These are phyloP conservation scores for Halictus ligatus DNA, from an alignment of 2,888 invertebrate species.

Conservation along the genomic window DNA sequence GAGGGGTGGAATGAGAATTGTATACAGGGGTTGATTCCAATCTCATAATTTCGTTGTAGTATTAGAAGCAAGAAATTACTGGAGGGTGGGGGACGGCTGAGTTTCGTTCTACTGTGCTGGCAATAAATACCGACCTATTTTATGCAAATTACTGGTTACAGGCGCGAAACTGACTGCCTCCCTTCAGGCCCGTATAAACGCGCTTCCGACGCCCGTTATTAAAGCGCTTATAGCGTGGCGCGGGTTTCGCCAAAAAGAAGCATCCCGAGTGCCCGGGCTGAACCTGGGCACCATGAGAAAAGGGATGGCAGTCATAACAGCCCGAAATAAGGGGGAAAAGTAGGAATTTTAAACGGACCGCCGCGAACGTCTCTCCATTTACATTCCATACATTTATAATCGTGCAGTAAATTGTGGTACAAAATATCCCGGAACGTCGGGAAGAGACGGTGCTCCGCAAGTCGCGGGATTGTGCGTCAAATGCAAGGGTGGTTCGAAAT, in stretches of 20 bases:
- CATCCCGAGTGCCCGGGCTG: neutral
- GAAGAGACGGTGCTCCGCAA: neutral
- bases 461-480: neutral
- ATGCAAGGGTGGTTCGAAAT: conserved; percentile 1
- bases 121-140: conserved; percentile 70
- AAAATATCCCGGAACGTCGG: conserved; percentile 36
- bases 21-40: conserved; percentile 21
- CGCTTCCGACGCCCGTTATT: conserved; percentile 67
- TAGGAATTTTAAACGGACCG: conserved; percentile 43
- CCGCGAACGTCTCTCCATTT: conserved; percentile 50
- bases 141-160: conserved; percentile 67
- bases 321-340: conserved; percentile 31
- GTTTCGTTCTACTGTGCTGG: conserved; percentile 56
- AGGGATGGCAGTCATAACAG: conserved; percentile 9
- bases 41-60: conserved; percentile 34
- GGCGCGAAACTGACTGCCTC: conserved; percentile 58
- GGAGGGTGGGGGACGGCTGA: neutral
- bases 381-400: conserved; percentile 59
- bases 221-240: conserved; percentile 70
- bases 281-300: neutral
- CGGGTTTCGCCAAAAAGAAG: conserved; percentile 44
- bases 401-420: conserved; percentile 47
- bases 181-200: conserved; percentile 49
- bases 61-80: conserved; percentile 10
- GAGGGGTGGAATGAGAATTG: neutral